Percentiles rank a stretch among this genome's conserved stretches.
Evolutionary conservation across 92 coral and sea anemone genomes (phyloP).

Genomic region (Epizoanthus ramosus): DNA sequence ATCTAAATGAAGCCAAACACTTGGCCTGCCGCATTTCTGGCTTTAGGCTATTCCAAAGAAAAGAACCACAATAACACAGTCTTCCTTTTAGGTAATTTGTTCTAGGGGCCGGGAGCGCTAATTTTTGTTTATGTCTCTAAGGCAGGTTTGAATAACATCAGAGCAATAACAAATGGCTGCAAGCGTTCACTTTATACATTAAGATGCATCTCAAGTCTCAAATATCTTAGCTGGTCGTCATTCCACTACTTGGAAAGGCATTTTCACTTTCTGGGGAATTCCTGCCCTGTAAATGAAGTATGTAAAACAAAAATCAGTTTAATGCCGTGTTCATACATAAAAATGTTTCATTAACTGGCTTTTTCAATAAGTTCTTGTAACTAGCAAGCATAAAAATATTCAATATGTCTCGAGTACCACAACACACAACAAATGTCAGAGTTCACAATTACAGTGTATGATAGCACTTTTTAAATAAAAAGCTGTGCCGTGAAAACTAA

Average conservation of each 20-base stretch:
- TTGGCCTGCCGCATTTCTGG: slow-evolving; percentile 1
- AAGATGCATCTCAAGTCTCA: slow-evolving; percentile 1
- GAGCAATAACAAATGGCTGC: neutral
- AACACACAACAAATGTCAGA: slow-evolving; percentile 3
- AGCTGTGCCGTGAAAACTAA: neutral
- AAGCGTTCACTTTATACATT: neutral
- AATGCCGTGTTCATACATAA: neutral
- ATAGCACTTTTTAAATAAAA: neutral
- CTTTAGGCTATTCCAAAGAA: slow-evolving; percentile 1
- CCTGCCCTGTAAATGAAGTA: slow-evolving; percentile 3
- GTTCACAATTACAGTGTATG: neutral
- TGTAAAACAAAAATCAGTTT: neutral
- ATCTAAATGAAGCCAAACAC: neutral
- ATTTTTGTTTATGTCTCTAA: too few relatives aligned
- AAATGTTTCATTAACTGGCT: neutral
- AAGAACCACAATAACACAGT: neutral
- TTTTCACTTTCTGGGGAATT: slow-evolving; percentile 8
- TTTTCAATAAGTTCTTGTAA: too few relatives aligned
- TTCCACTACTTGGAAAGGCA: slow-evolving; percentile 4
- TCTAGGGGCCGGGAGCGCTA: too few relatives aligned
- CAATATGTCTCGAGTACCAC: neutral
- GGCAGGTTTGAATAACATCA: neutral
- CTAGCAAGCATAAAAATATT: too few relatives aligned
- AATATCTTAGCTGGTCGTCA: slow-evolving; percentile 1
- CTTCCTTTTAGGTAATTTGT: too few relatives aligned